Percentiles rank a stretch among this genome's conserved stretches.
Evolutionary conservation across 2,888 invertebrate genomes (phyloP).

Genomic region (Monopis laevigella): DNA sequence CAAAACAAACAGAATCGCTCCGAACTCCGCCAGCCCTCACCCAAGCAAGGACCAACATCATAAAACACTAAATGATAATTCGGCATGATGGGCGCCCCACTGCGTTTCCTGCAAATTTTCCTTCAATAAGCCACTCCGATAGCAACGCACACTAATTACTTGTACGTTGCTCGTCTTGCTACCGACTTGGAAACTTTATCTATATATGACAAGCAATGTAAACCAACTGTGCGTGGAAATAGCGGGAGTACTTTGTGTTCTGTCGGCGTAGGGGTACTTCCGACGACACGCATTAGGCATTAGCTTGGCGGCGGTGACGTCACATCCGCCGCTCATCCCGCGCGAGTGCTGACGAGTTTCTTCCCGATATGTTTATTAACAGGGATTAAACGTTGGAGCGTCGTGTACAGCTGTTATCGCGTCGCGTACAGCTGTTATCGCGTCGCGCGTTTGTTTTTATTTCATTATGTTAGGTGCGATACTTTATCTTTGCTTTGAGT

Average conservation of each 20-base stretch:
- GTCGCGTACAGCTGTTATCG: no score
- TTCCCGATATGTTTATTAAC: slow-evolving; percentile 11
- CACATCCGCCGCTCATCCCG: slow-evolving; percentile 32
- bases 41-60: slow-evolving; percentile 22
- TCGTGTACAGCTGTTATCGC: no score
- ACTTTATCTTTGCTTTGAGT: no score
- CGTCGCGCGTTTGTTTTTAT: no score
- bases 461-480: no score
- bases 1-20: slow-evolving; percentile 9
- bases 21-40: not conserved
- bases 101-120: slow-evolving; percentile 31
- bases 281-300: slow-evolving; percentile 63
- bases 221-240: not conserved
- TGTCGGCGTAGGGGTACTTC: slow-evolving; percentile 32
- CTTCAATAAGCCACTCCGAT: not conserved
- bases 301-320: slow-evolving; percentile 55
- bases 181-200: not conserved
- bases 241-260: not conserved
- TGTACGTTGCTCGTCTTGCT: not conserved
- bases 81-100: slow-evolving; percentile 47
- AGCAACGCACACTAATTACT: not conserved
- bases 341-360: slow-evolving; percentile 1
- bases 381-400: no score
- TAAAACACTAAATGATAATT: slow-evolving; percentile 62
- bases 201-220: not conserved